Conservation (phyloP, 2,113 vertebrate genomes). For the Toxotes chatareus region DNA sequence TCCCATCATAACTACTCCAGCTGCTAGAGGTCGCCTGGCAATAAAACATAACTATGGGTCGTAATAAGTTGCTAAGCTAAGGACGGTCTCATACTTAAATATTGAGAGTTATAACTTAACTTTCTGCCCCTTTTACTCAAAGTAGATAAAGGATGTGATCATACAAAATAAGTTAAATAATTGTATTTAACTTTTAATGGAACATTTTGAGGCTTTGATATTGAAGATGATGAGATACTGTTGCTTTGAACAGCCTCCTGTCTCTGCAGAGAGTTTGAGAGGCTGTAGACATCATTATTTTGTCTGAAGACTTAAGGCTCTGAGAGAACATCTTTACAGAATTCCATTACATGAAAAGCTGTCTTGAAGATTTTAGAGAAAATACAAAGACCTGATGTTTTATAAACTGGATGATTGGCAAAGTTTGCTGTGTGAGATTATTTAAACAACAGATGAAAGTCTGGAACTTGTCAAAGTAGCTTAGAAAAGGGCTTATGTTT, state of each 20-base stretch:
- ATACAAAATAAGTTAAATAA: neutral
- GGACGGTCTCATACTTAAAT: neutral
- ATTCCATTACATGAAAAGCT: slow-evolving; percentile 8
- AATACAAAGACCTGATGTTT: slow-evolving; percentile 8
- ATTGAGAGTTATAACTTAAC: neutral
- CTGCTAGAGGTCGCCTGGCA: neutral
- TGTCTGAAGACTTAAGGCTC: neutral
- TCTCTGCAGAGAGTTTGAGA: slow-evolving; percentile 14
- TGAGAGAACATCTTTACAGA: neutral
- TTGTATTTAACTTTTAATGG: slow-evolving; percentile 8
- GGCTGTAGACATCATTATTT: slow-evolving; percentile 1
- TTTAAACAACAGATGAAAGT: slow-evolving; percentile 5
- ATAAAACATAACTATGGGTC: neutral
- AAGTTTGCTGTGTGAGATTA: slow-evolving; percentile 6
- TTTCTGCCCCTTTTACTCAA: neutral
- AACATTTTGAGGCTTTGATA: neutral
- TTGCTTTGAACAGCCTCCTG: slow-evolving; percentile 25
- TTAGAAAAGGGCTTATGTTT: neutral
- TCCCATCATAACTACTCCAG: too few species aligned
- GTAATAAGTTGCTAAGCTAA: neutral
- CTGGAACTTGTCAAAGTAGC: slow-evolving; percentile 18
- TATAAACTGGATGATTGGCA: slow-evolving; percentile 2
- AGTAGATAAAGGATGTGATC: neutral
- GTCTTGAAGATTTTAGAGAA: neutral
- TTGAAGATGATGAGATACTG: slow-evolving; percentile 18